Conservation (phyloP, 2,888 invertebrate species). For the Bugulina stolonifera region DNA sequence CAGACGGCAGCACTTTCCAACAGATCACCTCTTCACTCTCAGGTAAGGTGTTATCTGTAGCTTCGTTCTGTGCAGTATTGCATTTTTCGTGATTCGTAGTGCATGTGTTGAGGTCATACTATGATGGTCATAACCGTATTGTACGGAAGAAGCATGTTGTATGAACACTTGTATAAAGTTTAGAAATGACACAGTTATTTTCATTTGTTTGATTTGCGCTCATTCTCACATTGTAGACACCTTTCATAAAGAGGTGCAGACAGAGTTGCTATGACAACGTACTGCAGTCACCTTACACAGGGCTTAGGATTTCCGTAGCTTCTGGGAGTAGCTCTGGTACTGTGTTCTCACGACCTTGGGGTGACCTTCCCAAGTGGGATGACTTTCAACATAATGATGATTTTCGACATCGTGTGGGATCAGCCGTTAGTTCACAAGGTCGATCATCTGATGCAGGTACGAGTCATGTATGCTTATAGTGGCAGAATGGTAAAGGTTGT, state of each 20-base stretch:
- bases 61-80: too few relatives aligned
- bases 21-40: slow-evolving; percentile 8
- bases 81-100: too few relatives aligned
- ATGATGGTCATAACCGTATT: too few relatives aligned
- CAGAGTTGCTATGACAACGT: slow-evolving; percentile 23
- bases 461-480: too few relatives aligned
- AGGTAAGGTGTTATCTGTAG: too few relatives aligned
- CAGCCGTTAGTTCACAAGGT: slow-evolving; percentile 18
- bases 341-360: slow-evolving; percentile 11
- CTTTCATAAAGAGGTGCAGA: not conserved
- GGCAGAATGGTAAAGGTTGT: too few relatives aligned
- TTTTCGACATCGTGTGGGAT: slow-evolving; percentile 20
- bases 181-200: too few relatives aligned
- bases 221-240: not conserved
- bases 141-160: too few relatives aligned
- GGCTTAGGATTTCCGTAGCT: slow-evolving; percentile 14
- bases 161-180: too few relatives aligned
- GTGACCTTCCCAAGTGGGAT: slow-evolving; percentile 8
- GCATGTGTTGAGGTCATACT: too few relatives aligned
- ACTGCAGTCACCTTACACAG: slow-evolving; percentile 12
- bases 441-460: not conserved
- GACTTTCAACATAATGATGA: slow-evolving; percentile 20
- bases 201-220: too few relatives aligned
- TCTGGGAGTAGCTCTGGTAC: slow-evolving; percentile 20
- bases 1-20: not conserved